phyloP scores from a whole-genome alignment of 2,797 vertebrate genomes.

The Rhinogobio ventralis region DNA sequence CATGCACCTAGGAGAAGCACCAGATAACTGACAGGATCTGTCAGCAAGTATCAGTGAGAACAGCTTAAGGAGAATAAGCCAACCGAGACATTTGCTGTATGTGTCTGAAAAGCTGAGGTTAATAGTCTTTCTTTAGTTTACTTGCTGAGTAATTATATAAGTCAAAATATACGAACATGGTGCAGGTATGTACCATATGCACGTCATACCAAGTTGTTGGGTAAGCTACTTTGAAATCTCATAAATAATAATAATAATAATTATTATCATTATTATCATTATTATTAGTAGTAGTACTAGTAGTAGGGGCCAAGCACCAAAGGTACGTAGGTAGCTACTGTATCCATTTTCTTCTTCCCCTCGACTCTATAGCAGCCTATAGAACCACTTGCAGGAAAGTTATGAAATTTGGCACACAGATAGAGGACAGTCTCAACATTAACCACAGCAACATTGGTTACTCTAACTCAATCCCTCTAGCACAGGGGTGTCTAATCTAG shows the following conservation, averaged over 20 bases:
- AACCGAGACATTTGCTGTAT: not conserved
- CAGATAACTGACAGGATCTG: conserved; percentile 16
- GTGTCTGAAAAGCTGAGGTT: not conserved
- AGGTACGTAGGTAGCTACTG: too few relatives aligned
- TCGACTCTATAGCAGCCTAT: too few relatives aligned
- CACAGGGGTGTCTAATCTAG: too few relatives aligned
- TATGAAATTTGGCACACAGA: too few relatives aligned
- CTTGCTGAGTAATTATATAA: not conserved
- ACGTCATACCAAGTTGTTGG: not conserved
- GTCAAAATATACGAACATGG: not conserved
- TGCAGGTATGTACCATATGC: not conserved
- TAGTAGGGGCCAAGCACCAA: too few relatives aligned
- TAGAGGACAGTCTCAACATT: not conserved
- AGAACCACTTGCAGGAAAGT: too few relatives aligned
- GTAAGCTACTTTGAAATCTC: too few relatives aligned
- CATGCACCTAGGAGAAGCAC: conserved; percentile 1
- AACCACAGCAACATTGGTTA: not conserved
- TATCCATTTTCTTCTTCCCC: too few relatives aligned
- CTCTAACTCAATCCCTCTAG: too few relatives aligned
- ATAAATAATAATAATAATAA: too few relatives aligned
- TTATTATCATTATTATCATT: too few relatives aligned
- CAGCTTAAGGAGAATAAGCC: conserved; percentile 4
- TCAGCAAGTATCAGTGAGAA: conserved; percentile 21
- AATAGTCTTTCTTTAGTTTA: not conserved
- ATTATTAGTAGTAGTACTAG: too few relatives aligned